phyloP scores from a whole-genome alignment of 2,113 vertebrate species.

The Podarcis cretensis region DNA sequence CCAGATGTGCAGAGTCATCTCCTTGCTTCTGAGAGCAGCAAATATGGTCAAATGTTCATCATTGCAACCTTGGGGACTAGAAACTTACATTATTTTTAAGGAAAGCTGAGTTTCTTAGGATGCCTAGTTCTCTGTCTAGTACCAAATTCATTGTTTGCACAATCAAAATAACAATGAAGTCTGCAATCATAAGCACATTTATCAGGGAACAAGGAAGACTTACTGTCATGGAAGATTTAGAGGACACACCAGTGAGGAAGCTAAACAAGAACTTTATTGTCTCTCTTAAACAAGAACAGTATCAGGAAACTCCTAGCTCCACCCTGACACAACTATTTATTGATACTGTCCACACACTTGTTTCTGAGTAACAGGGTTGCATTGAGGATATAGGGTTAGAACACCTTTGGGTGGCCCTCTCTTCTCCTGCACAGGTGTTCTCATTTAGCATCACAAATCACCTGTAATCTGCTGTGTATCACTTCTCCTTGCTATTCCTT shows the following conservation, averaged over 20 bases:
- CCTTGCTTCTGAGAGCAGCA: not conserved
- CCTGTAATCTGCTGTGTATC: too few species aligned
- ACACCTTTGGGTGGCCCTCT: not conserved
- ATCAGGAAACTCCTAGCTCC: not conserved
- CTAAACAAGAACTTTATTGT: too few species aligned
- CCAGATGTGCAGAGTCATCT: not conserved
- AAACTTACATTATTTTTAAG: not conserved
- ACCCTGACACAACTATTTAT: too few species aligned
- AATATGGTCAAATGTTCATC: not conserved
- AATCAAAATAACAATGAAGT: not conserved
- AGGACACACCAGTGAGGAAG: too few species aligned
- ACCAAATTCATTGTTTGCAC: not conserved
- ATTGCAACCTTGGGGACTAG: not conserved
- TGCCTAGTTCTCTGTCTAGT: not conserved
- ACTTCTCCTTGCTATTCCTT: not conserved
- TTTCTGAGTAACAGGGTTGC: too few species aligned
- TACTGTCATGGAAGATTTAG: not conserved
- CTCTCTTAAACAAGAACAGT: too few species aligned
- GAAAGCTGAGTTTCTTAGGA: not conserved
- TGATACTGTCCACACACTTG: too few species aligned
- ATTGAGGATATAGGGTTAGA: not conserved
- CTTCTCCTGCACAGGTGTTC: not conserved
- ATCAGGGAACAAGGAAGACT: not conserved
- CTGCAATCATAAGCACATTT: not conserved
- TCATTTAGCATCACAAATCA: too few species aligned